Evolutionary conservation across 1,140 invertebrate species (phyloP).

Genomic region (Asobara japonica): DNA sequence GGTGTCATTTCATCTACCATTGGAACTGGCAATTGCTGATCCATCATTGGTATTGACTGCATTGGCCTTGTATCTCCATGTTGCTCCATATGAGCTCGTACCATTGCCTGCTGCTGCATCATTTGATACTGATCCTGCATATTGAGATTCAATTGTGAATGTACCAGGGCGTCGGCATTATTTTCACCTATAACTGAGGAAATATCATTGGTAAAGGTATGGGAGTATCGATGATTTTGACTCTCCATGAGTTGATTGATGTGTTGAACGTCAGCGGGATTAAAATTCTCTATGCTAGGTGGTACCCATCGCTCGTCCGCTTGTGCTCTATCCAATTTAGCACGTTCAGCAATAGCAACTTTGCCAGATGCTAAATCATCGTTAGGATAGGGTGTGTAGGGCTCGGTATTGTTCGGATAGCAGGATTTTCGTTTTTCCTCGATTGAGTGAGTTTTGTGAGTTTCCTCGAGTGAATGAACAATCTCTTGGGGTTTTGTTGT

Average conservation of each 20-base stretch:
- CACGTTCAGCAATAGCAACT: constrained; percentile 58
- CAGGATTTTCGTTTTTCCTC: constrained; percentile 58
- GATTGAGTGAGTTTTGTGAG: constrained; percentile 38
- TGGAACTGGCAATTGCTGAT: constrained; percentile 49
- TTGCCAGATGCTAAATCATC: constrained; percentile 55
- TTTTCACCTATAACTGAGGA: constrained; percentile 47
- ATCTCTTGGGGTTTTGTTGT: constrained; percentile 19
- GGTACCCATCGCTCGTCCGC: constrained; percentile 75
- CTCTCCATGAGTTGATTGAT: constrained; percentile 61
- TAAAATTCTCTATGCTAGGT: constrained; percentile 67
- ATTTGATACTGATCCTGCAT: constrained; percentile 59
- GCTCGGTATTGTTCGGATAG: constrained; percentile 52
- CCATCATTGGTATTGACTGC: constrained; percentile 47
- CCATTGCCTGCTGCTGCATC: constrained; percentile 48
- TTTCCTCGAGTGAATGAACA: constrained; percentile 22
- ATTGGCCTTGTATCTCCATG: constrained; percentile 43
- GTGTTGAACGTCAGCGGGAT: constrained; percentile 57
- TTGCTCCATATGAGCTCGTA: constrained; percentile 48
- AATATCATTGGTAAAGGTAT: constrained; percentile 58
- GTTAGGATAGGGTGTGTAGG: constrained; percentile 49
- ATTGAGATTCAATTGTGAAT: constrained; percentile 54
- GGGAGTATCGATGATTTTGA: constrained; percentile 60
- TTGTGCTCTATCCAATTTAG: constrained; percentile 67
- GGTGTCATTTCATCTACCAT: constrained; percentile 56
- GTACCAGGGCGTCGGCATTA: constrained; percentile 51